A percentile compares a stretch with the other conserved stretches of the same genome.
Conservation (phyloP, 2,113 vertebrate genomes). For the Equus quagga region DNA sequence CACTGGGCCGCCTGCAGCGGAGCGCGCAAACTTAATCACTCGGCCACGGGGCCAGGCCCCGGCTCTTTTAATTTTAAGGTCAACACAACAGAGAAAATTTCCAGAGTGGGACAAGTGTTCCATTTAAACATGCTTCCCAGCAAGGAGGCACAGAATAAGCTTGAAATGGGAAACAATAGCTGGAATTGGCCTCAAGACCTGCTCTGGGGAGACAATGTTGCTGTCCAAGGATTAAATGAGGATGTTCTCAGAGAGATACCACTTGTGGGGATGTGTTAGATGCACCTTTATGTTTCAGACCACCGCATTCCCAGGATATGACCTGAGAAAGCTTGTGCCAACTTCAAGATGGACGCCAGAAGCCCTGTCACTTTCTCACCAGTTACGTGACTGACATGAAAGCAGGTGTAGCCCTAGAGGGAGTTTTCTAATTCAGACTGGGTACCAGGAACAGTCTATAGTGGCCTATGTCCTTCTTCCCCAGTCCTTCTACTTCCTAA, state of each 20-base stretch:
- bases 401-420: neutral
- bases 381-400: neutral
- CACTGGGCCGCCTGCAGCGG: too few relatives aligned
- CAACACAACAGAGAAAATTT: neutral
- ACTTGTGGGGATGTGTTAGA: neutral
- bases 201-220: neutral
- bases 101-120: neutral
- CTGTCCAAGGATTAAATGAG: neutral
- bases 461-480: neutral
- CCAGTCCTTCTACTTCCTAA: neutral
- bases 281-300: neutral
- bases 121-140: neutral
- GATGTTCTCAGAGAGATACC: neutral
- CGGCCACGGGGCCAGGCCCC: too few relatives aligned
- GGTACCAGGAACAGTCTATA: too few relatives aligned
- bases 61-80: too few relatives aligned
- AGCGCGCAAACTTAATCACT: too few relatives aligned
- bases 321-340: neutral
- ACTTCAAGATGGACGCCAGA: neutral
- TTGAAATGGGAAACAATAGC: neutral
- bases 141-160: neutral
- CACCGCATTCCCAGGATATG: neutral
- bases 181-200: neutral
- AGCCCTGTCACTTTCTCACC: neutral
- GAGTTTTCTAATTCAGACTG: too few relatives aligned